phyloP scores from a whole-genome alignment of 2,113 vertebrate species.

The Eleginops maclovinus region DNA sequence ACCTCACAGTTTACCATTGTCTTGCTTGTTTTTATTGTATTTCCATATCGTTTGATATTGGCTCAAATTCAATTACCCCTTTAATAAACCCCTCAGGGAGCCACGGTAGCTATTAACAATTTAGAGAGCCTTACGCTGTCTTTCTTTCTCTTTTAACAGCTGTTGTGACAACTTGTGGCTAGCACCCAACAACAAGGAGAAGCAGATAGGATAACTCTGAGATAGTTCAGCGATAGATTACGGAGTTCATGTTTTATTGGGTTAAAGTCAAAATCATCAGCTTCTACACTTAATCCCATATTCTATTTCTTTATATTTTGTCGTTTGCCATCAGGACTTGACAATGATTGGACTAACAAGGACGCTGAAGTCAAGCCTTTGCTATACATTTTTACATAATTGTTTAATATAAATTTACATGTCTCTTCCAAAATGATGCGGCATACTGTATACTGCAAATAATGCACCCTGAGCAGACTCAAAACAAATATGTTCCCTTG shows the following conservation, averaged over 20 bases:
- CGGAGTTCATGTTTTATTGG: constrained; percentile 22
- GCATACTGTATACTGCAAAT: constrained; percentile 10
- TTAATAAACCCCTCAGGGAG: background rate
- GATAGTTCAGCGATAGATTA: background rate
- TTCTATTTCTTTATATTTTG: constrained; percentile 1
- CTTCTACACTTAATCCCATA: constrained; percentile 19
- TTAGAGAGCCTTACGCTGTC: background rate
- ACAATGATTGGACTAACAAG: constrained; percentile 67
- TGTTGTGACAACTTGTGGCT: constrained; percentile 2
- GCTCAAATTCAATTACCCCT: constrained; percentile 5
- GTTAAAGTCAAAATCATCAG: constrained; percentile 9
- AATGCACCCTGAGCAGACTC: constrained; percentile 10
- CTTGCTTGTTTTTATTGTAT: background rate
- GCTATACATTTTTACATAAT: no score
- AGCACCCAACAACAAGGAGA: background rate
- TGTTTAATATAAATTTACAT: no score
- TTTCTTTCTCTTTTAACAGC: constrained; percentile 14
- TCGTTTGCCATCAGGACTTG: constrained; percentile 12
- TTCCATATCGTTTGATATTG: constrained; percentile 5
- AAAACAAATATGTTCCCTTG: constrained; percentile 36
- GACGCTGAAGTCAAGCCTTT: constrained; percentile 23
- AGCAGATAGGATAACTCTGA: constrained; percentile 14
- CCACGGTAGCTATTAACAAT: constrained; percentile 8
- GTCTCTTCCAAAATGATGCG: constrained; percentile 31
- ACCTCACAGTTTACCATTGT: background rate